Evolutionary conservation across 2,888 invertebrate genomes (phyloP).

Genomic region (Encarsia formosa): DNA sequence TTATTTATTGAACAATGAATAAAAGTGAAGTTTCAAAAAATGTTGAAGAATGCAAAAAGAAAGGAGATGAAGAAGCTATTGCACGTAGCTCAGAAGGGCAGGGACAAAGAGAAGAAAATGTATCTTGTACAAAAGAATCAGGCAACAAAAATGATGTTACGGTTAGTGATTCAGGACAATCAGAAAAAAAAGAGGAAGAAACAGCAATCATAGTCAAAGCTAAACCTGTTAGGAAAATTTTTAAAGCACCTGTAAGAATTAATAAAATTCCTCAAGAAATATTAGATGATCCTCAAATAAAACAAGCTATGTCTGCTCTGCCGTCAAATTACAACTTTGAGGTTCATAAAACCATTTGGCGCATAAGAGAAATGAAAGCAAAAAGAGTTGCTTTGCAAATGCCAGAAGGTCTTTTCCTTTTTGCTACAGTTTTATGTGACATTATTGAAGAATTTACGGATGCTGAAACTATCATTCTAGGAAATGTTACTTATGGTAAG

Average conservation of each 20-base stretch:
- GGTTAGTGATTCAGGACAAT: background rate
- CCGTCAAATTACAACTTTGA: conserved; percentile 98
- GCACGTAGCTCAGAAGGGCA: too few species aligned
- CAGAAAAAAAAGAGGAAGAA: conserved; percentile 9
- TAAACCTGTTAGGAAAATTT: conserved; percentile 74
- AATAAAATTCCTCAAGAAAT: conserved; percentile 81
- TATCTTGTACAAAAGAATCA: background rate
- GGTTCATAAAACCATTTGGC: conserved; percentile 96
- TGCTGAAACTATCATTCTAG: conserved; percentile 94
- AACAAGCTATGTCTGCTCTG: conserved; percentile 68
- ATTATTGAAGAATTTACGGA: conserved; percentile 85
- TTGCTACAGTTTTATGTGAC: conserved; percentile 87
- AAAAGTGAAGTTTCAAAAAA: conserved; percentile 1
- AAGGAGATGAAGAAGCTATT: too few species aligned
- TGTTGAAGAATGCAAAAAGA: background rate
- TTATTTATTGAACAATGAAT: conserved; percentile 12
- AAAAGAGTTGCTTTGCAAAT: conserved; percentile 92
- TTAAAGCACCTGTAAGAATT: conserved; percentile 68
- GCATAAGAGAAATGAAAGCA: conserved; percentile 77
- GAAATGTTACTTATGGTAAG: conserved; percentile 91
- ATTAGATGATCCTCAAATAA: conserved; percentile 68
- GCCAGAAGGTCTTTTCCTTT: conserved; percentile 93
- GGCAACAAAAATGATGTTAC: conserved; percentile 1
- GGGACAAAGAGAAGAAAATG: too few species aligned
- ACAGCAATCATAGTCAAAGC: conserved; percentile 68